A percentile compares a stretch with the other conserved stretches of the same genome.
Conservation (phyloP, 2,888 invertebrate genomes). For the Chloroclysta siterata region DNA sequence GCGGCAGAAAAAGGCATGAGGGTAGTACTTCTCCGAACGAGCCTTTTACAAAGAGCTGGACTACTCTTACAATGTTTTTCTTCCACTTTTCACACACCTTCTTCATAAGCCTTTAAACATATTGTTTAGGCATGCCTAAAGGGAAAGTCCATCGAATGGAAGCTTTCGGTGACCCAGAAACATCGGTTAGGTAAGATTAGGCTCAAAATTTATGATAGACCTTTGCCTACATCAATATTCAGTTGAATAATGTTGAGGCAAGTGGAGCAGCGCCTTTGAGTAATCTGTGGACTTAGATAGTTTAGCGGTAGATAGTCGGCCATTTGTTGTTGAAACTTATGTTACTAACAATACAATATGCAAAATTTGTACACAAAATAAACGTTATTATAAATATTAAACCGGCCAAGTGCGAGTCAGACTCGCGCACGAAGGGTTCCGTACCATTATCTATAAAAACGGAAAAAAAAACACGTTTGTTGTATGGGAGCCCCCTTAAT, state of each 20-base stretch:
- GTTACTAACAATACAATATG: not conserved
- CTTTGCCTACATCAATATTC: conserved; percentile 40
- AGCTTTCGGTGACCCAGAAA: conserved; percentile 24
- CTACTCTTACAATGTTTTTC: too few species aligned
- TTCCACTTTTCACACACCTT: not conserved
- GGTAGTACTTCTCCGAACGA: too few species aligned
- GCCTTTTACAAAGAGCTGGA: too few species aligned
- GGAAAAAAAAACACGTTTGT: too few species aligned
- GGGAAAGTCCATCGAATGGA: not conserved
- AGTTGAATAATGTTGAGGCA: conserved; percentile 35
- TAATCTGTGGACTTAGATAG: conserved; percentile 26
- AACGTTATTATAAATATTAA: too few species aligned
- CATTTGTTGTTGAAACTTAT: conserved; percentile 1
- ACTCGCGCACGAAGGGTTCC: too few species aligned
- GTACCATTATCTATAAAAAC: too few species aligned
- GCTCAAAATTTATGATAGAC: conserved; percentile 37
- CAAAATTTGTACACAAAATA: not conserved
- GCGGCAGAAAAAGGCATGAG: too few species aligned
- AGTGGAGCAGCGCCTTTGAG: conserved; percentile 20
- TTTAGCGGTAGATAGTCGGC: conserved; percentile 11
- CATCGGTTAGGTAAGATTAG: conserved; percentile 25
- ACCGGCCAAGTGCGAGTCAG: too few species aligned
- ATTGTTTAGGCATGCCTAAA: not conserved
- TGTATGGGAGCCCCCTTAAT: too few species aligned
- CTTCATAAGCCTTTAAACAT: not conserved